A percentile compares a stretch with the other conserved stretches of the same genome.
These are phyloP conservation scores for Leptopilina drosophilae DNA, from an alignment of 2,888 invertebrate species.

Conservation along the genomic window DNA sequence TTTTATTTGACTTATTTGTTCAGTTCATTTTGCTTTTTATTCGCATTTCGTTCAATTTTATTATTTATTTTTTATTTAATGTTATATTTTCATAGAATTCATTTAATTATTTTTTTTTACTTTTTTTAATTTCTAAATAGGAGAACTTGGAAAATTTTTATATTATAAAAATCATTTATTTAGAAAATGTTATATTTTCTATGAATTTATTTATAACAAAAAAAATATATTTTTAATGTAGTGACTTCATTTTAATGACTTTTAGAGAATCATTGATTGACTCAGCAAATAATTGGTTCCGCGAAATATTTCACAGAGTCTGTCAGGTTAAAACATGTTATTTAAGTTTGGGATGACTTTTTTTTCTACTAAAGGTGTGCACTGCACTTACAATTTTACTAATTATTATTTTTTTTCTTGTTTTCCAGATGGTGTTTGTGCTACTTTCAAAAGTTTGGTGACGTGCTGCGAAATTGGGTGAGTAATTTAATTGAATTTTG, in stretches of 20 bases:
- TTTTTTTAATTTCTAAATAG: no score
- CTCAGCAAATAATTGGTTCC: conserved; percentile 9
- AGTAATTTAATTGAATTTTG: no score
- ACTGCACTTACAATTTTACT: background rate
- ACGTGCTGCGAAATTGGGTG: background rate
- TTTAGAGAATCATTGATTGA: conserved; percentile 12
- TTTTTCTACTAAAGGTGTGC: background rate
- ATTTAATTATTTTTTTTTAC: no score
- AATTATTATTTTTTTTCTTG: background rate
- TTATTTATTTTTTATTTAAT: no score
- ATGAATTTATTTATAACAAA: no score
- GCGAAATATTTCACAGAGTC: background rate
- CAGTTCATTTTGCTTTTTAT: no score
- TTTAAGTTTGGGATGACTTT: background rate
- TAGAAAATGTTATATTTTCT: no score
- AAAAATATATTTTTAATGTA: background rate
- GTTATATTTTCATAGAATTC: no score
- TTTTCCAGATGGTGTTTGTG: background rate
- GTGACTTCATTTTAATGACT: conserved; percentile 17
- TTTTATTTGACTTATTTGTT: no score
- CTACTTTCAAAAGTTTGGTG: background rate
- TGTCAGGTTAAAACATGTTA: background rate
- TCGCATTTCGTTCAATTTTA: no score
- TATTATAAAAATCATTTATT: no score
- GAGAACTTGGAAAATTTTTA: no score